These are phyloP conservation scores for Petromus typicus DNA, from an alignment of 2,113 vertebrate species.

Conservation along the genomic window DNA sequence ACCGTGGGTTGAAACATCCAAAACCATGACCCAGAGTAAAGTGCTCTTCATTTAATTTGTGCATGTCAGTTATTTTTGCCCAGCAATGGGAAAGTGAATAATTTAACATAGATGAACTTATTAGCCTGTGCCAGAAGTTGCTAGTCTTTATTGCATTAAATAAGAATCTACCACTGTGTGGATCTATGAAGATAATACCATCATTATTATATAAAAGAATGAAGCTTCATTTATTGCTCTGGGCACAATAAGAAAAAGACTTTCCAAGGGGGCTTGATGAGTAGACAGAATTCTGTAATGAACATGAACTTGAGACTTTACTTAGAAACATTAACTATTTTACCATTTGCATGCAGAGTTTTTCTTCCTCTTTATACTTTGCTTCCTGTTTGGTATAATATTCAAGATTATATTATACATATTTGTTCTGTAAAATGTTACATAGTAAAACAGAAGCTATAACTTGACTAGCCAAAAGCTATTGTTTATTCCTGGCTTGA, in stretches of 20 bases:
- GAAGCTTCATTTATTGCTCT: background rate
- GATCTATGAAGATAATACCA: background rate
- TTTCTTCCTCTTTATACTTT: conserved; percentile 3
- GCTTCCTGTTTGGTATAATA: background rate
- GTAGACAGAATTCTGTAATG: conserved; percentile 20
- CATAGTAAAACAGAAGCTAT: background rate
- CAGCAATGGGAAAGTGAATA: background rate
- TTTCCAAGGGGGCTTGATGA: background rate
- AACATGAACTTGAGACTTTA: background rate
- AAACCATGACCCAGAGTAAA: background rate
- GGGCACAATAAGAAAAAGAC: background rate
- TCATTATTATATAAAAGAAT: background rate
- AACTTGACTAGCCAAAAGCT: background rate
- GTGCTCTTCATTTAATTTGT: background rate
- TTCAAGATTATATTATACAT: conserved; percentile 24
- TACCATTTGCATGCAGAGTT: background rate
- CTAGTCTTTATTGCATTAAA: background rate
- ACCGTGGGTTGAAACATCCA: background rate
- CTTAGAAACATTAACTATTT: background rate
- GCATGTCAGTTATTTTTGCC: background rate
- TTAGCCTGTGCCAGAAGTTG: background rate
- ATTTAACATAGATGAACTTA: background rate
- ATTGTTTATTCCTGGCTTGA: background rate
- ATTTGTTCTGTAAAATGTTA: conserved; percentile 19
- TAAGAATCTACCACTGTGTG: background rate